A percentile compares a stretch with the other conserved stretches of the same genome.
Evolutionary conservation across 2,113 vertebrate species (phyloP).

Genomic region (Phylloscopus trochiloides): DNA sequence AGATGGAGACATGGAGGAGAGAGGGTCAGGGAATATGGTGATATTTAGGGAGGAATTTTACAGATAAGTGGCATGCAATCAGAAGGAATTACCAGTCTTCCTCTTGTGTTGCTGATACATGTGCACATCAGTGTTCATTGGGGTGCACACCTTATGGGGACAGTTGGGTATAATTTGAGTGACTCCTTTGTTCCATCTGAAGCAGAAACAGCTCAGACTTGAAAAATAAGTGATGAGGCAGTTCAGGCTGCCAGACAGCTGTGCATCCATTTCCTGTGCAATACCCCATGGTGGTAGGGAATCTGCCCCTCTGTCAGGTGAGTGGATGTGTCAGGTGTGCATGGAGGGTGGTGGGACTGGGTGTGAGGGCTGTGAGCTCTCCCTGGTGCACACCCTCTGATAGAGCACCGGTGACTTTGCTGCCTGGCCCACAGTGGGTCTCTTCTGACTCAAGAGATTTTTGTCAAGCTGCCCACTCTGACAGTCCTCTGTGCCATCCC

Average conservation of each 20-base stretch:
- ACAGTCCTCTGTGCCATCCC: neutral
- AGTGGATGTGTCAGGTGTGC: neutral
- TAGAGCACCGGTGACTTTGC: neutral
- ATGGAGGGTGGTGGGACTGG: neutral
- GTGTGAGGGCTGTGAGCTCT: rapidly evolving
- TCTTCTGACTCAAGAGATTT: neutral
- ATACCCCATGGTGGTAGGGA: rapidly evolving
- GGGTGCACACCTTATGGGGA: neutral
- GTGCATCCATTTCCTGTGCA: neutral
- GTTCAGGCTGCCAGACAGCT: neutral
- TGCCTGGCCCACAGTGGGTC: neutral
- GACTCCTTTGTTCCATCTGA: neutral
- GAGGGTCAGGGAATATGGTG: neutral
- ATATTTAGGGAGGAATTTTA: neutral
- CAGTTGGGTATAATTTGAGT: neutral
- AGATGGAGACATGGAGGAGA: neutral
- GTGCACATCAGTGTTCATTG: neutral
- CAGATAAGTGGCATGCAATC: neutral
- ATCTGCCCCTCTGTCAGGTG: rapidly evolving
- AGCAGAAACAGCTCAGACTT: neutral
- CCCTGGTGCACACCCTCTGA: neutral
- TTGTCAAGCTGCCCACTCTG: neutral
- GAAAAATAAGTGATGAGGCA: neutral
- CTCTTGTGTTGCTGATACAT: neutral
- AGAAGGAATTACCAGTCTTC: neutral